Evolutionary conservation across 2,888 invertebrate genomes (phyloP).

Genomic region (Trachelus iudaicus): DNA sequence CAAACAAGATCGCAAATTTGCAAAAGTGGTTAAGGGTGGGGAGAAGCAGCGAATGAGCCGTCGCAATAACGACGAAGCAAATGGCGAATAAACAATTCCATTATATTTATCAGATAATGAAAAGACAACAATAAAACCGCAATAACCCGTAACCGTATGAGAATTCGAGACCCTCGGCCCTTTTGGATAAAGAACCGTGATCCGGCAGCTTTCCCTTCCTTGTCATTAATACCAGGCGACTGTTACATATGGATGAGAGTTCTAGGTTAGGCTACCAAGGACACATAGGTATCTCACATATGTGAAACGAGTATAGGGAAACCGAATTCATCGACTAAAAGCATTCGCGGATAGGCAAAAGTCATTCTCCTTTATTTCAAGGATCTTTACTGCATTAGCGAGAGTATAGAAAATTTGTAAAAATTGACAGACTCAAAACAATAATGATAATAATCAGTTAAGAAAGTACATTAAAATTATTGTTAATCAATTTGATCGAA

Average conservation of each 20-base stretch:
- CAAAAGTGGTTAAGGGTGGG: background rate
- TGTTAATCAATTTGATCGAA: background rate
- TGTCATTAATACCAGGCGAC: conserved; percentile 66
- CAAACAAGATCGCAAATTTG: conserved; percentile 22
- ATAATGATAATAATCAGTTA: background rate
- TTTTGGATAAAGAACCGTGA: conserved; percentile 48
- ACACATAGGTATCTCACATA: conserved; percentile 14
- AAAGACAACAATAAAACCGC: conserved; percentile 46
- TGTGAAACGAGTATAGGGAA: conserved; percentile 44
- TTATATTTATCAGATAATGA: conserved; percentile 62
- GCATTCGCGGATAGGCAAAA: conserved; percentile 57
- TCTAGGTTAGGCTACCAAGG: conserved; percentile 49
- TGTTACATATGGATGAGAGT: conserved; percentile 66
- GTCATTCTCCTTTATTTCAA: conserved; percentile 53
- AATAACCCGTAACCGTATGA: conserved; percentile 32
- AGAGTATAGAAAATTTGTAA: background rate
- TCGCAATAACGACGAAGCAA: conserved; percentile 26
- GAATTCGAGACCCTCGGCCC: conserved; percentile 19
- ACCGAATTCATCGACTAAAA: conserved; percentile 65
- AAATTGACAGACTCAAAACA: background rate
- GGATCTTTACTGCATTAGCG: conserved; percentile 20
- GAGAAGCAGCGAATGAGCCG: conserved; percentile 5
- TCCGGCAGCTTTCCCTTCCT: conserved; percentile 32
- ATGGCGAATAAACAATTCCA: conserved; percentile 54
- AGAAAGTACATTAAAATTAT: background rate